phyloP scores from a whole-genome alignment of 2,797 vertebrate genomes.

The Sebastes wilsoni region DNA sequence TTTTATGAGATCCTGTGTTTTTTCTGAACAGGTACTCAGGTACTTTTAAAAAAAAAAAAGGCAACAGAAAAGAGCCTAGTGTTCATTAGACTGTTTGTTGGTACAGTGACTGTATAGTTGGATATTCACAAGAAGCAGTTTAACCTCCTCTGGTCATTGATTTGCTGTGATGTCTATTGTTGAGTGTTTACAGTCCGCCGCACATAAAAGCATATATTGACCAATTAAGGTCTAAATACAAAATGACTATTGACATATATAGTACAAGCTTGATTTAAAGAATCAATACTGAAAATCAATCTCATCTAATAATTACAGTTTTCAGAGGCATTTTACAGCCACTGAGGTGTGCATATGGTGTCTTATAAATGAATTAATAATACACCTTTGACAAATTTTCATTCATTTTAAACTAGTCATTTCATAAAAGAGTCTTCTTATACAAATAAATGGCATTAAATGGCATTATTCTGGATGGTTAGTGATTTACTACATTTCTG shows the following conservation, averaged over 20 bases:
- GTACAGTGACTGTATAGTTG: background rate
- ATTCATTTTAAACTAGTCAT: background rate
- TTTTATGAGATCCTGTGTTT: slow-evolving; percentile 31
- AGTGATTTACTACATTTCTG: slow-evolving; percentile 9
- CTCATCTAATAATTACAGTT: background rate
- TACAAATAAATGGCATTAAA: background rate
- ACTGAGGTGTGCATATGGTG: background rate
- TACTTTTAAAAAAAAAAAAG: slow-evolving; percentile 27
- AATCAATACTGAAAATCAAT: slow-evolving; percentile 44
- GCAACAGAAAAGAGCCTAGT: background rate
- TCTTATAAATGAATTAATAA: background rate
- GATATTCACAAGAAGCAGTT: slow-evolving; percentile 22
- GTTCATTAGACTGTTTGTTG: background rate
- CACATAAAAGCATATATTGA: slow-evolving; percentile 45
- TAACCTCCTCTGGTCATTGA: slow-evolving; percentile 45
- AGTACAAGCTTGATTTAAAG: slow-evolving; percentile 26
- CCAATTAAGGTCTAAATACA: slow-evolving; percentile 52
- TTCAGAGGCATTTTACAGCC: slow-evolving; percentile 25
- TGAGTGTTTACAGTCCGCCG: slow-evolving; percentile 53
- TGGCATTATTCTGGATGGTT: background rate
- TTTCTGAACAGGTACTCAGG: slow-evolving; percentile 49
- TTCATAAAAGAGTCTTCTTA: background rate
- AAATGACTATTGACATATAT: slow-evolving; percentile 36
- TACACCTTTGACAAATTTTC: background rate
- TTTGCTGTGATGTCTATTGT: slow-evolving; percentile 42